Conservation (phyloP, 2,888 invertebrate genomes). For the Campoletis raptor region DNA sequence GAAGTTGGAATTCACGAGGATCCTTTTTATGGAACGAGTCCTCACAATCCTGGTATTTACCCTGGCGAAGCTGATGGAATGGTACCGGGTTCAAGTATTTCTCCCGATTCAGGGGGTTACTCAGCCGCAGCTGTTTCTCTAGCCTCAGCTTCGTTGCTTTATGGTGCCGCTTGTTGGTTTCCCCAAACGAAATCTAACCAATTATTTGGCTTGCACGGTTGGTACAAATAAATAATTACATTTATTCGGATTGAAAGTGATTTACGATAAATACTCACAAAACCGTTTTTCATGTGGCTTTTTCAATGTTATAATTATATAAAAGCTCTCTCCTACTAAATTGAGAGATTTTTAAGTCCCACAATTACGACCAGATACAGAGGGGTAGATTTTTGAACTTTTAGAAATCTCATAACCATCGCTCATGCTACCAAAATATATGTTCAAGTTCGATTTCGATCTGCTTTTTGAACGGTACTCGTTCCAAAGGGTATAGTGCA, state of each 20-base stretch:
- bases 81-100: constrained; percentile 54
- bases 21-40: constrained; percentile 51
- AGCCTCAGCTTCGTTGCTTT: constrained; percentile 82
- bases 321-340: background rate
- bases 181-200: constrained; percentile 84
- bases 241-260: background rate
- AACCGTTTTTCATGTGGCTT: too few species aligned
- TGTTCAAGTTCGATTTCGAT: background rate
- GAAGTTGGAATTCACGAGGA: constrained; percentile 55
- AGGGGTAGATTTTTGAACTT: background rate
- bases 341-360: background rate
- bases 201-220: constrained; percentile 89
- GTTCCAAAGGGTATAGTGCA: background rate
- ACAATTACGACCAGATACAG: background rate
- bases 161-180: constrained; percentile 81
- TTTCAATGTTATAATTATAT: too few species aligned
- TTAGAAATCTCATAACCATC: background rate
- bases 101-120: constrained; percentile 78
- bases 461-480: background rate
- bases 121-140: constrained; percentile 79
- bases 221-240: constrained; percentile 62
- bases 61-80: constrained; percentile 70
- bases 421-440: background rate
- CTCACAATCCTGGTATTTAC: constrained; percentile 65
- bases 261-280: background rate